Base-by-base conservation (phyloP, 2,797 vertebrate genomes). In the Parotocinclus haroldoi region DNA sequence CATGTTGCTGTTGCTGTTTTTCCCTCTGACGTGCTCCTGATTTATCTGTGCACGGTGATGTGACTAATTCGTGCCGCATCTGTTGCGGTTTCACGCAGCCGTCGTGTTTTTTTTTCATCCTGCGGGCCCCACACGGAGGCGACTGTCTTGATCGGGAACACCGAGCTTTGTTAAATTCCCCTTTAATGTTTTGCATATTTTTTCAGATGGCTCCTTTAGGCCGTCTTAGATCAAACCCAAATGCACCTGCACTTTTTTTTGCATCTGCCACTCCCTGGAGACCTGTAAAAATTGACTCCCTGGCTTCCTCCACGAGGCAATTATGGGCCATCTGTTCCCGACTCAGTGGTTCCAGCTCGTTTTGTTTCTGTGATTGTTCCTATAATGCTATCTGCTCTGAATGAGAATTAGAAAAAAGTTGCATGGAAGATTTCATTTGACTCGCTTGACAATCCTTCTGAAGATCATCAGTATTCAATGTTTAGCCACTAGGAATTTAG, bases 241-340 rank as follows among this genome's bases (percentile, higher is more conserved):
- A 91, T 83, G 89, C 89, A 91, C 90, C 89, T 91, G 90, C 89
- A 90, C 86, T 89, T 86, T 79, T 77, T 76, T 82, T 83, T 87
- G 83, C 88, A 86, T 89, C 85, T 87, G 83, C 84, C 84, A 88
- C 85, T 90, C 89, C 90, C 88, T 83, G 77, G 86, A 88, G 90
- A 91, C 83, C 88, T 83, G 88, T 89, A 91, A 90, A 89, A 91
- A 91, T 91, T 89, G 89, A 91, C 90, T 91, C 90, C 89, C 88
- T 90, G 90, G 90, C 89, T 91, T 88, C 86, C 86, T 89, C 88
- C 85, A 88, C 78, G 82, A 91, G 89, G 89, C 89, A 91, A 91
- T 91, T 91, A 91, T 82, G 86, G 81, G 88, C 90, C 90, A 91
- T 91, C 90, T 91, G 90, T 90, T 91, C 89, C 82, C 85, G 80